phyloP scores from a whole-genome alignment of 2,113 vertebrate genomes.

The Cathartes aura region DNA sequence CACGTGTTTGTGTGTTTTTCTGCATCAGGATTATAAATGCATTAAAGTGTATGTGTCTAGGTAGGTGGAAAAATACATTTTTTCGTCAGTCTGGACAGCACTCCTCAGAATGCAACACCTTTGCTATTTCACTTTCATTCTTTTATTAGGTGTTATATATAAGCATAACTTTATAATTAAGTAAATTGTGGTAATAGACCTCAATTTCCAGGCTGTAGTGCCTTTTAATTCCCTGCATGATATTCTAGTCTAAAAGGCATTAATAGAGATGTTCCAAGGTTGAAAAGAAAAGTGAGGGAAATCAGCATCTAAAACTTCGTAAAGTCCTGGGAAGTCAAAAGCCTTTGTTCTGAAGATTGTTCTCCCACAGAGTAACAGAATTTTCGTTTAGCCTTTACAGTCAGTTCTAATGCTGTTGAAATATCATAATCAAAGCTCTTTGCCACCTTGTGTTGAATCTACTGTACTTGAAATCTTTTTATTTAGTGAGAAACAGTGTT shows the following conservation, averaged over 20 bases:
- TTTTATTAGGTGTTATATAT: constrained; percentile 43
- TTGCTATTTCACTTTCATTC: neutral
- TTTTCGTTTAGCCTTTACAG: constrained; percentile 79
- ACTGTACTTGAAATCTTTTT: constrained; percentile 75
- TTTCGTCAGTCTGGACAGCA: neutral
- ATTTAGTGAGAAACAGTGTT: constrained; percentile 77
- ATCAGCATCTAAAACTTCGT: constrained; percentile 78
- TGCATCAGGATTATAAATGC: neutral
- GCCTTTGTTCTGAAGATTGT: constrained; percentile 78
- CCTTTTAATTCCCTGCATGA: constrained; percentile 73
- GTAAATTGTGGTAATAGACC: constrained; percentile 66
- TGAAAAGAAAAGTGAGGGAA: constrained; percentile 78
- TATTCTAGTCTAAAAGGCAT: constrained; percentile 68
- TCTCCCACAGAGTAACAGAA: constrained; percentile 79
- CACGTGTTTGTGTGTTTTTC: neutral
- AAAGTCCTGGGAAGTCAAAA: constrained; percentile 80
- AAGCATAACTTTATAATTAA: constrained; percentile 75
- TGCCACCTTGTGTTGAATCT: constrained; percentile 74
- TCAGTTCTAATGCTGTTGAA: constrained; percentile 73
- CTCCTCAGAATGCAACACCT: neutral
- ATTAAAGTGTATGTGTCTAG: neutral
- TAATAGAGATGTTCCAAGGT: constrained; percentile 74
- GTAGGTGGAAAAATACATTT: neutral
- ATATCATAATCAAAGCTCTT: constrained; percentile 84
- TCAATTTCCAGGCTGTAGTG: constrained; percentile 54